These are phyloP conservation scores for Neodontobutis hainanensis DNA, from an alignment of 2,113 vertebrate genomes.

Conservation along the genomic window DNA sequence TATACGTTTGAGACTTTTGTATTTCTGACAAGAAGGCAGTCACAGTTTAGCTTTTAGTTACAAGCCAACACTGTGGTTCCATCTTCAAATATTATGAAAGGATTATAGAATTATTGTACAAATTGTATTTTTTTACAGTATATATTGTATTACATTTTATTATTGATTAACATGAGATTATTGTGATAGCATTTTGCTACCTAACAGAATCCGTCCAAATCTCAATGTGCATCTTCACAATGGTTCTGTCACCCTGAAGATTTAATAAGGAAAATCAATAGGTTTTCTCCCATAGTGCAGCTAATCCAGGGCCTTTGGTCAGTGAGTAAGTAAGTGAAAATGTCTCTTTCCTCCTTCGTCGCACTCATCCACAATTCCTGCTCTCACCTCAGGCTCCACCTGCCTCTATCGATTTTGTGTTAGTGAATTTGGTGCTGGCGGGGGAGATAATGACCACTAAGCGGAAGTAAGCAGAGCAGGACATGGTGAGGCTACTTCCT, in stretches of 20 bases:
- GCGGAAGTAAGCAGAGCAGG: conserved; percentile 64
- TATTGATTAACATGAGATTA: background rate
- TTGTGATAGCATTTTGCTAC: background rate
- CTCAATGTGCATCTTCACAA: background rate
- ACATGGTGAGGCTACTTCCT: conserved; percentile 58
- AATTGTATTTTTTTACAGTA: too few relatives aligned
- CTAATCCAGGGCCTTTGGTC: conserved; percentile 9
- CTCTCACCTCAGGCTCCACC: conserved; percentile 66
- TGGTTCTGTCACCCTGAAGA: conserved; percentile 10
- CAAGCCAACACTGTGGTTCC: too few relatives aligned
- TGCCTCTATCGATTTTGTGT: conserved; percentile 65
- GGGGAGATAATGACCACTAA: conserved; percentile 54
- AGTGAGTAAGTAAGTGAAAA: conserved; percentile 8
- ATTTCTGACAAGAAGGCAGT: too few relatives aligned
- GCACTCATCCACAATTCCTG: conserved; percentile 59
- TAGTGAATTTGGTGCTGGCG: conserved; percentile 50
- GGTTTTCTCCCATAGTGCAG: background rate
- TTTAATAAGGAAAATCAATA: conserved; percentile 12
- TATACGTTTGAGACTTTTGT: too few relatives aligned
- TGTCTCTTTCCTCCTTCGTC: conserved; percentile 13
- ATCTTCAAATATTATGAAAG: too few relatives aligned
- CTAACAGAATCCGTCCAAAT: background rate
- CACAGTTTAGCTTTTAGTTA: too few relatives aligned
- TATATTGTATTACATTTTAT: background rate
- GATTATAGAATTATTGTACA: too few relatives aligned